phyloP scores from a whole-genome alignment of 2,797 vertebrate species.

The Lagodon rhomboides region DNA sequence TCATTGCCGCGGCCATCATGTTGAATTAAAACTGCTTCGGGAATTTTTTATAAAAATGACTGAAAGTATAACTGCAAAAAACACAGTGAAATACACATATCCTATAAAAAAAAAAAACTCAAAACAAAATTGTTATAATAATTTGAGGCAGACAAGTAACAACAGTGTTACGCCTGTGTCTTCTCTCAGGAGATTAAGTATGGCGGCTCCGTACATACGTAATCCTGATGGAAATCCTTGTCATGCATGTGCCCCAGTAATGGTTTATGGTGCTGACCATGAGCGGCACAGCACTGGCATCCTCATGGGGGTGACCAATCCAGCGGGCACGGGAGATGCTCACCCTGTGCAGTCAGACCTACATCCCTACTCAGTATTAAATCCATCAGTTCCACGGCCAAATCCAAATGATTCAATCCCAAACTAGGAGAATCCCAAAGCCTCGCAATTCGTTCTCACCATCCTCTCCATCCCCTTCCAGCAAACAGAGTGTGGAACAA shows the following conservation, averaged over 20 bases:
- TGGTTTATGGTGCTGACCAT: slow-evolving; percentile 71
- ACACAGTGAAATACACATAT: not conserved
- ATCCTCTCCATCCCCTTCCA: slow-evolving; percentile 30
- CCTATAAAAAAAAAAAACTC: not conserved
- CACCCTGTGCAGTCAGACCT: slow-evolving; percentile 42
- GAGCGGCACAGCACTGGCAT: slow-evolving; percentile 41
- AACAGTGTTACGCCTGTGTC: slow-evolving; percentile 26
- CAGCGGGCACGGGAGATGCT: slow-evolving; percentile 47
- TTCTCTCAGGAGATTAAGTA: slow-evolving; percentile 44
- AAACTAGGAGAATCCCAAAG: slow-evolving; percentile 55
- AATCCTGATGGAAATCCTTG: slow-evolving; percentile 79
- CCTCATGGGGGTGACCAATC: slow-evolving; percentile 60
- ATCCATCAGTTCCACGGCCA: slow-evolving; percentile 79
- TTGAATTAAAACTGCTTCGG: slow-evolving; percentile 21
- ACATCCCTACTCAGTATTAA: slow-evolving; percentile 60
- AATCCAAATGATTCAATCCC: slow-evolving; percentile 79
- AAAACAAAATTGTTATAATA: not conserved
- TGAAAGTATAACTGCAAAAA: not conserved
- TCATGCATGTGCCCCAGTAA: slow-evolving; percentile 66
- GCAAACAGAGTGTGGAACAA: slow-evolving; percentile 46
- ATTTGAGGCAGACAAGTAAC: slow-evolving; percentile 3
- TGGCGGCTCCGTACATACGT: slow-evolving; percentile 54
- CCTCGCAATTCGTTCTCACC: slow-evolving; percentile 39
- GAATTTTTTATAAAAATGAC: not conserved
- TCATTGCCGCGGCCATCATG: slow-evolving; percentile 21